phyloP scores from a whole-genome alignment of 2,888 invertebrate genomes.

The Bruchidius siliquastri region DNA sequence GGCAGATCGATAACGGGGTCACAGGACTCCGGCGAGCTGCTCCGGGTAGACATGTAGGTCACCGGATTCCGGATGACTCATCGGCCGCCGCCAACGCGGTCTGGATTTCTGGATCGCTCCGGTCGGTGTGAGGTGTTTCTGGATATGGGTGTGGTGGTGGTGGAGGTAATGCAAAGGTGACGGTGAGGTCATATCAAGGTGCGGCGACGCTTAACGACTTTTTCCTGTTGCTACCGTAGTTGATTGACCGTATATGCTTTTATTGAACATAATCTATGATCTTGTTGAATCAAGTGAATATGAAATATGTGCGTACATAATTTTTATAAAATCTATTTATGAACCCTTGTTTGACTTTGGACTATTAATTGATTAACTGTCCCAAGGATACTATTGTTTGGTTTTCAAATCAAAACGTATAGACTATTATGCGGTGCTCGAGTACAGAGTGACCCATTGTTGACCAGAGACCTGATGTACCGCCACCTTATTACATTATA shows the following conservation, averaged over 20 bases:
- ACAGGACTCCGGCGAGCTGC: conserved; percentile 28
- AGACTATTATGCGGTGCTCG: too few relatives aligned
- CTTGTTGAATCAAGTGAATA: too few relatives aligned
- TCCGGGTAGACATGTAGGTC: conserved; percentile 26
- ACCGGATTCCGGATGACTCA: conserved; percentile 11
- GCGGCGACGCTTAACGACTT: neutral
- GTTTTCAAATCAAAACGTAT: too few relatives aligned
- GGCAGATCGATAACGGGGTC: conserved; percentile 34
- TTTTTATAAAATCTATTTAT: too few relatives aligned
- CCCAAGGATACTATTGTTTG: too few relatives aligned
- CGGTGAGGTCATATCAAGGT: neutral
- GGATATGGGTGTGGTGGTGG: neutral
- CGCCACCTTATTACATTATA: too few relatives aligned
- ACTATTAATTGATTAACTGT: too few relatives aligned
- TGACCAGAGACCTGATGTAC: too few relatives aligned
- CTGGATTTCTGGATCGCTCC: neutral
- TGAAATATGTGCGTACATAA: too few relatives aligned
- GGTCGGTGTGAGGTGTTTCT: neutral
- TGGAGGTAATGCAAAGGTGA: neutral
- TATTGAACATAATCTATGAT: too few relatives aligned
- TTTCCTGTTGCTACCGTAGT: neutral
- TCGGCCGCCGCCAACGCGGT: neutral
- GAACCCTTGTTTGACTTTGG: too few relatives aligned
- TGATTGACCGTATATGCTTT: neutral
- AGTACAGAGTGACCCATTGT: too few relatives aligned